Evolutionary conservation across 2,797 vertebrate genomes (phyloP), one percentile per base, ranked within the genome.

Genomic region (Sebastes itinus): DNA sequence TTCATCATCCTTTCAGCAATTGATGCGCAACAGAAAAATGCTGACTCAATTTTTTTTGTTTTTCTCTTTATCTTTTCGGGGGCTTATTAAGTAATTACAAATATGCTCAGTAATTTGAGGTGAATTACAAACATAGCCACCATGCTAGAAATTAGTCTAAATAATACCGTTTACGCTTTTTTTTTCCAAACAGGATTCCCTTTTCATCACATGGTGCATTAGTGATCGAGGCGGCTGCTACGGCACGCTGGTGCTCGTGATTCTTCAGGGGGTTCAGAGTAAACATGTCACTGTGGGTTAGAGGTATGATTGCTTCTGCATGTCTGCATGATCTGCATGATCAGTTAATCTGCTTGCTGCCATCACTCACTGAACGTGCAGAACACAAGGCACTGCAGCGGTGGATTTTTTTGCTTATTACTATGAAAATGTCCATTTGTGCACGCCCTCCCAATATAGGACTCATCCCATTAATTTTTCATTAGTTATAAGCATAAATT

Each of bases 1-100:
- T 94, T 95, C 80, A 95, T 92, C 75, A 78, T 84, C 79, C 78
- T 89, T 79, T 90, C 66, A 84, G 91, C 80, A 77, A 90, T 66
- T 90, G 88, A 93, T 91, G 81, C 28, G 25, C 58, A 89, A 81
- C 64, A 13, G 2, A 42, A 84, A 90, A 87, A 87, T 54, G 77
- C 81, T 88, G 75, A 90, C 71, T 85, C n/a, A 13, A 10, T 79
- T 69, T 49, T 49, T 82, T 82, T 80, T 70, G n/a, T 81, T 72
- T 72, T 81, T 59, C 10, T 64, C 60, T 81, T 75, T 38, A 54
- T 84, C 46, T 67, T 49, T 84, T 87, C 59, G 2, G 6, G 10
- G n/a, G 55, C 18, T 14, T 80, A 58, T 69, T 35, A 46, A 59
- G 55, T 75, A 58, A 85, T 89, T 85, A 70, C 56, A 77, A 74